Evolutionary conservation across 2,797 vertebrate species (phyloP), one percentile per base, ranked within the genome.

Genomic region (Schizothorax lantsangensis): DNA sequence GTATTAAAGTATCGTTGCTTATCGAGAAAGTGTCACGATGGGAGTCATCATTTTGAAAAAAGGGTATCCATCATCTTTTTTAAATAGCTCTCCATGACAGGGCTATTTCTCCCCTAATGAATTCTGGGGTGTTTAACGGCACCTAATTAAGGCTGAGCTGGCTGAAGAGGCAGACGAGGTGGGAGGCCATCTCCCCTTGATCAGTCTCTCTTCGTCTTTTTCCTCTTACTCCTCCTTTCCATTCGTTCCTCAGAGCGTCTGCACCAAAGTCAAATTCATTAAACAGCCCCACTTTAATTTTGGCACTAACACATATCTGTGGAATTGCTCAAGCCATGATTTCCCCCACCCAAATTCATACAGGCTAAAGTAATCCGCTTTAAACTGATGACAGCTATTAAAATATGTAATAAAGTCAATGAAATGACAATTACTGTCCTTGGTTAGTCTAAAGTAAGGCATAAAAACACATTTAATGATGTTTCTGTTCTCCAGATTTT

Each of bases 1-100:
- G 96, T 96, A 97, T 97, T 97, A 97, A 97, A 97, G 95, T 96
- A 97, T 97, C 97, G 95, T 98, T 96, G 96, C 97, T 96, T 95
- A 95, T 96, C 94, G 95, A 96, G 95, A 92, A 96, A 95, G 95
- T 92, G 95, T 94, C 96, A 94, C 94, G 95, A 93, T 91, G 81
- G 86, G 89, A 88, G 93, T 92, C 90, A 94, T 94, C 92, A 91
- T 93, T 95, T 92, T 91, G 91, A 91, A 94, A 92, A 87, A 90
- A 93, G 93, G 90, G 91, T 93, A 95, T 95, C 92, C 93, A 95
- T 95, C 93, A 95, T 94, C 93, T 95, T 95, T 94, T 95, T 96
- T 94, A 95, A 95, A 95, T 91, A 87, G 94, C 91, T 94, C 93
- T 89, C 93, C 79, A 89, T 95, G 94, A 94, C 94, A 94, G 90